phyloP scores from a whole-genome alignment of 2,797 vertebrate genomes.

The Rhinatrema bivittatum region DNA sequence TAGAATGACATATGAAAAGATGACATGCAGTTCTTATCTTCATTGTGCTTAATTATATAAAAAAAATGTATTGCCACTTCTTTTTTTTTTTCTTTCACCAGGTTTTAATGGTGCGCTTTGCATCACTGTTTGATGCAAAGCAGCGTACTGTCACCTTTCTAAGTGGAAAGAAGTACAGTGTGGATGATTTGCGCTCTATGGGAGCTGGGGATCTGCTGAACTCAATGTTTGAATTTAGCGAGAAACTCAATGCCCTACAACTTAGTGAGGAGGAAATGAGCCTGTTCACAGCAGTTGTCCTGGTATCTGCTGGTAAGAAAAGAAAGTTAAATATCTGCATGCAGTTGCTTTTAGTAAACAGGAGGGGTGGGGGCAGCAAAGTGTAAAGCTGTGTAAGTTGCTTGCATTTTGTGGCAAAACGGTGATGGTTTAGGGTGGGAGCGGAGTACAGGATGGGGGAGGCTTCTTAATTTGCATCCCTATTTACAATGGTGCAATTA shows the following conservation, averaged over 20 bases:
- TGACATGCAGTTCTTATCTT: no score
- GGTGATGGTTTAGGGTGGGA: no score
- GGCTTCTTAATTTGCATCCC: no score
- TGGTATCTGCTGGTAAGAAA: slow-evolving; percentile 89
- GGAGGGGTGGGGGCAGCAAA: slow-evolving; percentile 1
- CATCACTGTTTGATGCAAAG: slow-evolving; percentile 83
- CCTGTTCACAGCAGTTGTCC: slow-evolving; percentile 92
- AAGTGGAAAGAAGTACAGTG: slow-evolving; percentile 84
- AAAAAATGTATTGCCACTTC: neutral
- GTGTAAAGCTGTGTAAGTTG: accelerated
- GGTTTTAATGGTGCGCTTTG: slow-evolving; percentile 96
- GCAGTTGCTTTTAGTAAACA: neutral
- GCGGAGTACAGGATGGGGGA: no score
- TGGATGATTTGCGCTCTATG: slow-evolving; percentile 79
- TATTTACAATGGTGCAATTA: no score
- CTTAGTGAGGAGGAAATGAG: slow-evolving; percentile 90
- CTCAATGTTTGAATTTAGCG: slow-evolving; percentile 96
- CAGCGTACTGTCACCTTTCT: slow-evolving; percentile 90
- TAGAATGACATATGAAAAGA: no score
- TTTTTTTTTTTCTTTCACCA: slow-evolving; percentile 33
- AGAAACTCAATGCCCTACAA: slow-evolving; percentile 82
- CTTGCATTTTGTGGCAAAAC: neutral
- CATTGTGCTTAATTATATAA: no score
- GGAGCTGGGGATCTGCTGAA: slow-evolving; percentile 90
- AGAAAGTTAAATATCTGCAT: slow-evolving; percentile 11